Conservation (phyloP, 2,797 vertebrate genomes). For the Lates japonicus region DNA sequence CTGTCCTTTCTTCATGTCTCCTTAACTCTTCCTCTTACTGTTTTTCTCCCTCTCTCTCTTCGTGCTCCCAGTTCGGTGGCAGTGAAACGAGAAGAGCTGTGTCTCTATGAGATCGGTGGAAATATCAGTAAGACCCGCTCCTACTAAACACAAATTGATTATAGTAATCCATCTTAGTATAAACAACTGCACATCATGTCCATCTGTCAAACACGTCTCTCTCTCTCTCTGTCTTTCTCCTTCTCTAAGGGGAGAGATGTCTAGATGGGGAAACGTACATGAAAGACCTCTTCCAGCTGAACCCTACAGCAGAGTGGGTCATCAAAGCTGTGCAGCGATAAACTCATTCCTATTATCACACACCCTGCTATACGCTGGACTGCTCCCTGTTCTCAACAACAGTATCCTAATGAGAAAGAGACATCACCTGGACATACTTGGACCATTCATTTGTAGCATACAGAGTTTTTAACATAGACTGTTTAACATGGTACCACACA, state of each 20-base stretch:
- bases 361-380: slow-evolving; percentile 2
- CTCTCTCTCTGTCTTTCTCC: not conserved
- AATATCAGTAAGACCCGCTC: slow-evolving; percentile 91
- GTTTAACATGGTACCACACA: not conserved
- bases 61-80: slow-evolving; percentile 64
- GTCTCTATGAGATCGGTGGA: slow-evolving; percentile 94
- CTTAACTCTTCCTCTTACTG: not conserved
- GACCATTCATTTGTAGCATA: slow-evolving; percentile 6
- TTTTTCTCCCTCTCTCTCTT: slow-evolving; percentile 3
- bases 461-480: not conserved
- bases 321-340: slow-evolving; percentile 89
- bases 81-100: slow-evolving; percentile 89
- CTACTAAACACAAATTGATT: no score
- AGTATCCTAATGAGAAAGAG: slow-evolving; percentile 21
- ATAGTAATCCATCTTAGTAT: not conserved
- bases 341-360: slow-evolving; percentile 7
- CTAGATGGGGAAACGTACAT: slow-evolving; percentile 93
- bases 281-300: slow-evolving; percentile 94
- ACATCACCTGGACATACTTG: not conserved
- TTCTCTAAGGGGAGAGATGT: slow-evolving; percentile 90
- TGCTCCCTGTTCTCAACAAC: not conserved
- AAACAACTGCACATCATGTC: not conserved
- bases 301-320: slow-evolving; percentile 97
- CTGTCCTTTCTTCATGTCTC: not conserved
- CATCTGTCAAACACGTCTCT: slow-evolving; percentile 24